Evolutionary conservation across 2,113 vertebrate genomes (phyloP), one percentile per base, ranked within the genome.

Genomic region (Chlorodrepanis virens): DNA sequence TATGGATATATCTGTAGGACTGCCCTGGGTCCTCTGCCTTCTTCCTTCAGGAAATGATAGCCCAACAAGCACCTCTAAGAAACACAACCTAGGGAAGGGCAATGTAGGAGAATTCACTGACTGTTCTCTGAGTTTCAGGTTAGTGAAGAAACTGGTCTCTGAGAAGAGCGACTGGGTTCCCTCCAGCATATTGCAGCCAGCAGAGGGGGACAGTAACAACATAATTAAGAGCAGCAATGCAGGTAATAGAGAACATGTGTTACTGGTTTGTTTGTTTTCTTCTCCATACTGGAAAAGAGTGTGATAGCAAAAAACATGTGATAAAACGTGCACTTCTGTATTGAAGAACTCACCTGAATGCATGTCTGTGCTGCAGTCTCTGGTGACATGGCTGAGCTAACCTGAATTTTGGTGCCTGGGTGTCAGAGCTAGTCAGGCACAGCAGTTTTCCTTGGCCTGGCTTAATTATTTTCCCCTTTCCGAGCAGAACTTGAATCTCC

Each of bases 111-210:
- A 91, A 72, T 78, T 87, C 76, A 72, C 33, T 54, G 84, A 64
- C 76, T 85, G 12, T 78, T 90, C 79, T 96, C 79, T 97, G 75
- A 68, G 63, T 97, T 97, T 90, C 98, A 99, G 99, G 98, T 97
- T 99, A 97, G 98, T 99, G 90, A 99, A 98, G 98, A 98, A 98
- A 75, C 94, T 99, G 95, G 96, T 98, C 92, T 98, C 98, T 69
- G 98, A 98, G 97, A 98, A 98, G 85, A 98, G 97, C 2, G 98
- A 98, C 49, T 98, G 98, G 98, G 98, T 98, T 83, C 98, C 98
- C 24, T 96, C 98, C 96, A 97, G 95, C 91, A 97, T 98, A 94
- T 93, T 99, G 87, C 98, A 98, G 78, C 97, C 98, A 87, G 97
- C 97, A 97, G 98, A 98, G 95, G 96, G 97, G 94, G 98, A 97